A percentile compares a stretch with the other conserved stretches of the same genome.
Conservation (phyloP, 2,888 invertebrate species). For the Pterostichus madidus region DNA sequence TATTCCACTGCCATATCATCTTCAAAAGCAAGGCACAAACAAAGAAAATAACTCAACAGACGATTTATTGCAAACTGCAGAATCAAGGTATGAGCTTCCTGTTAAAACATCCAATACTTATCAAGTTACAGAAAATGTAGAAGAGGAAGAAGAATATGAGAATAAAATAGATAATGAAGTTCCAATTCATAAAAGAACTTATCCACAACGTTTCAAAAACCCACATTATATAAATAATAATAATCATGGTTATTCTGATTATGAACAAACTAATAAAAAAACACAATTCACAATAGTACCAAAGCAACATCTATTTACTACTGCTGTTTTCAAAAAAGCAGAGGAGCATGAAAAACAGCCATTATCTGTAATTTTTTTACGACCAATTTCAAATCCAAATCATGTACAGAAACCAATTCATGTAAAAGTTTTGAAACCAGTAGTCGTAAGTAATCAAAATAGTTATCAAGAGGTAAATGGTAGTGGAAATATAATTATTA, state of each 20-base stretch:
- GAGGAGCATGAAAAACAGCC: slow-evolving; percentile 7
- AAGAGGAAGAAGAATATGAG: slow-evolving; percentile 26
- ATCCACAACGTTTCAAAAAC: background rate
- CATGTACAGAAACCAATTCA: background rate
- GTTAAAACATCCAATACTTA: background rate
- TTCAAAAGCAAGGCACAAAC: background rate
- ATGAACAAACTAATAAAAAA: background rate
- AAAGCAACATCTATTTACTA: background rate
- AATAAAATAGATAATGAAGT: slow-evolving; percentile 15
- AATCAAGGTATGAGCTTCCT: slow-evolving; percentile 17
- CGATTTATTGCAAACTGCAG: slow-evolving; percentile 13
- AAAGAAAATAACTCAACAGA: slow-evolving; percentile 12
- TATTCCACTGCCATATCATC: slow-evolving; percentile 24
- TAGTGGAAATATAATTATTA: slow-evolving; percentile 29
- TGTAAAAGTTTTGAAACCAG: slow-evolving; percentile 33
- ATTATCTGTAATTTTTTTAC: slow-evolving; percentile 31
- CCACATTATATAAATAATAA: slow-evolving; percentile 20
- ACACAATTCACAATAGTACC: background rate
- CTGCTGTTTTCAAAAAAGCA: background rate
- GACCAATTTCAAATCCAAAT: slow-evolving; percentile 1
- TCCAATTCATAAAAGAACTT: background rate
- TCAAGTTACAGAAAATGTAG: slow-evolving; percentile 40
- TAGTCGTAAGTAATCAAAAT: slow-evolving; percentile 14
- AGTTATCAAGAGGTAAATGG: background rate
- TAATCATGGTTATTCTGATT: background rate